phyloP scores from a whole-genome alignment of 2,113 vertebrate genomes.

The mouse (Mus musculus) region GRCm39 chr5:17273001-17273500 shows the following conservation, averaged over 20 bases:
- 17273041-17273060: conserved; percentile 67
- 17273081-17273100: conserved; percentile 27
- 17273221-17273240: conserved; percentile 67
- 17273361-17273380: background rate
- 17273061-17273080: conserved; percentile 51
- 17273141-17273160: conserved; percentile 65
- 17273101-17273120: conserved; percentile 65
- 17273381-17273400: background rate
- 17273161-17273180: conserved; percentile 65
- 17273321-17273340: background rate
- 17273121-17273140: conserved; percentile 49
- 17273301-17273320: background rate
- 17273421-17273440: background rate
- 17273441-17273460: background rate
- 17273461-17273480: background rate
- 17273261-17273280: background rate
- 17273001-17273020: conserved; percentile 70
- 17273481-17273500: background rate
- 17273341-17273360: background rate
- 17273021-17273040: conserved; percentile 61
- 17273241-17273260: conserved; percentile 31
- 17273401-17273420: background rate
- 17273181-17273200: conserved; percentile 59
- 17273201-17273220: background rate
- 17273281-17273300: background rate